Conservation (phyloP, 2,113 vertebrate genomes). For the Raphicerus campestris region DNA sequence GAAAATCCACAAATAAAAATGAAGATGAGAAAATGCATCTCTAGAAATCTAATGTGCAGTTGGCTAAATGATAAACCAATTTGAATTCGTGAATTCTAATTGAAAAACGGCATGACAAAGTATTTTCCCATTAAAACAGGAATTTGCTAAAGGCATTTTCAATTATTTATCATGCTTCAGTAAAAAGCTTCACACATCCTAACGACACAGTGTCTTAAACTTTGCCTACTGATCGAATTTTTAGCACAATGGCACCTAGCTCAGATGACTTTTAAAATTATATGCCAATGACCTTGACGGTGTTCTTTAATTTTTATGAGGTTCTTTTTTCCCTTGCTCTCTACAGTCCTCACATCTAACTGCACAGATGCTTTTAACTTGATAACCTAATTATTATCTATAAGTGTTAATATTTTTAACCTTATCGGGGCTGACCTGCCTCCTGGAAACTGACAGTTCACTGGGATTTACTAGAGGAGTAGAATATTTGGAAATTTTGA, state of each 20-base stretch:
- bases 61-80: conserved; percentile 70
- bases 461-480: neutral
- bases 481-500: conserved; percentile 37
- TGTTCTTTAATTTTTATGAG: conserved; percentile 56
- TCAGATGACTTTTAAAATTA: conserved; percentile 63
- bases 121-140: conserved; percentile 74
- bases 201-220: conserved; percentile 45
- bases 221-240: conserved; percentile 59
- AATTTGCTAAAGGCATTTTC: conserved; percentile 75
- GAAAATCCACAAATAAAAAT: conserved; percentile 54
- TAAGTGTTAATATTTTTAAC: conserved; percentile 67
- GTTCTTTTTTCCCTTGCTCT: neutral
- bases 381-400: conserved; percentile 60
- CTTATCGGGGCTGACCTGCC: conserved; percentile 32
- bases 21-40: conserved; percentile 55
- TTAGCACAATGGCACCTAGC: conserved; percentile 45
- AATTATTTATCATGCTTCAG: conserved; percentile 75
- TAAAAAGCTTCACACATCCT: conserved; percentile 55
- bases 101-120: conserved; percentile 74
- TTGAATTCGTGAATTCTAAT: conserved; percentile 73
- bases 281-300: conserved; percentile 67
- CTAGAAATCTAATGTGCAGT: conserved; percentile 67
- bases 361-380: conserved; percentile 59
- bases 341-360: conserved; percentile 33
- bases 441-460: neutral